Evolutionary conservation across 2,888 invertebrate genomes (phyloP).

Genomic region (Seladonia tumulorum): DNA sequence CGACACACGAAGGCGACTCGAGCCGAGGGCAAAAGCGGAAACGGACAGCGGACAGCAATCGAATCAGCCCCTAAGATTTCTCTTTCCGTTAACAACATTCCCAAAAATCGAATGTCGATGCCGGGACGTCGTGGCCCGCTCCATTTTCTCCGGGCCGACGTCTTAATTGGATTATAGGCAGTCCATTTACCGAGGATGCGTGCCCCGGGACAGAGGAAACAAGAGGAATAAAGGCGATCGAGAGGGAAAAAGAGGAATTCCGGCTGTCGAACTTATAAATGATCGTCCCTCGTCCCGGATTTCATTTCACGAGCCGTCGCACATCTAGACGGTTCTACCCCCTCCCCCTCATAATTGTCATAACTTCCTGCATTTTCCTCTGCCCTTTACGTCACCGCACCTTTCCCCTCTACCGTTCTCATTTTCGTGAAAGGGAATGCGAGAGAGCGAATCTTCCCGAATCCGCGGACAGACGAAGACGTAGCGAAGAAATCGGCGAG

Average conservation of each 20-base stretch:
- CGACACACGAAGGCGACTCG: conserved; percentile 25
- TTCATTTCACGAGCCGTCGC: conserved; percentile 81
- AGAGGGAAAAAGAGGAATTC: conserved; percentile 62
- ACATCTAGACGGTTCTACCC: conserved; percentile 70
- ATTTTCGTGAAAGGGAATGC: background rate
- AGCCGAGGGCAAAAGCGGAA: background rate
- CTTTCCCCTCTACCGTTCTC: conserved; percentile 28
- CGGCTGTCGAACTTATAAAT: conserved; percentile 79
- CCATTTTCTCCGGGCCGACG: conserved; percentile 23
- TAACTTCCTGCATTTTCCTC: conserved; percentile 75
- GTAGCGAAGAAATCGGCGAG: conserved; percentile 65
- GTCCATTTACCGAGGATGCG: conserved; percentile 53
- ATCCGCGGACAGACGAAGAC: conserved; percentile 46
- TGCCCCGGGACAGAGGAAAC: conserved; percentile 31
- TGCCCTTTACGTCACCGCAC: conserved; percentile 58
- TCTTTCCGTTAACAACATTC: background rate
- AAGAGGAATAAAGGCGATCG: conserved; percentile 35
- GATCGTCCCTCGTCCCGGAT: conserved; percentile 73
- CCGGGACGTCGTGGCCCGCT: conserved; percentile 7
- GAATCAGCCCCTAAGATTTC: conserved; percentile 15
- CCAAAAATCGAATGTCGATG: conserved; percentile 10
- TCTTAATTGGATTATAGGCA: conserved; percentile 66
- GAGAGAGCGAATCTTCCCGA: conserved; percentile 14
- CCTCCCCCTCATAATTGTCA: conserved; percentile 73
- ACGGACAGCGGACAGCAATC: conserved; percentile 14